These are phyloP conservation scores for Alviniconcha strummeri DNA, from an alignment of 2,888 invertebrate species.

Conservation along the genomic window DNA sequence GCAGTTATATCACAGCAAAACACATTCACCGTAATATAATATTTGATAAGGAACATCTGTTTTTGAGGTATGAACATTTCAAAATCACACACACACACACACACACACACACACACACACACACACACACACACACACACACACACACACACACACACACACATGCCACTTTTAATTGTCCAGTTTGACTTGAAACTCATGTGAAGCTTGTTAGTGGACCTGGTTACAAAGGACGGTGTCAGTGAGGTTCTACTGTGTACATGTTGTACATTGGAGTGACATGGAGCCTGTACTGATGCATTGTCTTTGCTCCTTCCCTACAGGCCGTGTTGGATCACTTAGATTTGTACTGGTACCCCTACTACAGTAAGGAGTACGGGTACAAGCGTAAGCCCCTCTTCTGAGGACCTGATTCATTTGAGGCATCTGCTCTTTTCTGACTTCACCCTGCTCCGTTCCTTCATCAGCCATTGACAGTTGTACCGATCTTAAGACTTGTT, in stretches of 20 bases:
- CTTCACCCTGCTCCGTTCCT: too few species aligned
- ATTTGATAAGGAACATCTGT: too few species aligned
- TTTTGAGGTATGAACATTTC: too few species aligned
- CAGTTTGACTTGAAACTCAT: neutral
- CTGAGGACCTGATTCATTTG: neutral
- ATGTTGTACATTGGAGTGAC: neutral
- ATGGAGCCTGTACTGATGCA: neutral
- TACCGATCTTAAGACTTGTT: too few species aligned
- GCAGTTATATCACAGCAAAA: too few species aligned
- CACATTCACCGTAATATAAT: too few species aligned
- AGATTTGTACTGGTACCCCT: constrained; percentile 62
- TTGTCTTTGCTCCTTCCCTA: constrained; percentile 50
- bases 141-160: constrained; percentile 9
- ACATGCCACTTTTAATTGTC: neutral
- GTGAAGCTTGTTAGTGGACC: neutral
- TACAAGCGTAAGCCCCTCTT: constrained; percentile 15
- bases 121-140: constrained; percentile 4
- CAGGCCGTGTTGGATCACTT: constrained; percentile 66
- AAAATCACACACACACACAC: neutral
- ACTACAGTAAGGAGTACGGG: constrained; percentile 4
- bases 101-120: constrained; percentile 17
- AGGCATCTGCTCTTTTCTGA: too few species aligned
- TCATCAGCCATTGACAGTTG: too few species aligned
- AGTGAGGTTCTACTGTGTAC: neutral
- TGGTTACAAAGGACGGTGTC: neutral